These are phyloP conservation scores for Paracanthobrama guichenoti DNA, from an alignment of 2,113 vertebrate genomes.

Conservation along the genomic window DNA sequence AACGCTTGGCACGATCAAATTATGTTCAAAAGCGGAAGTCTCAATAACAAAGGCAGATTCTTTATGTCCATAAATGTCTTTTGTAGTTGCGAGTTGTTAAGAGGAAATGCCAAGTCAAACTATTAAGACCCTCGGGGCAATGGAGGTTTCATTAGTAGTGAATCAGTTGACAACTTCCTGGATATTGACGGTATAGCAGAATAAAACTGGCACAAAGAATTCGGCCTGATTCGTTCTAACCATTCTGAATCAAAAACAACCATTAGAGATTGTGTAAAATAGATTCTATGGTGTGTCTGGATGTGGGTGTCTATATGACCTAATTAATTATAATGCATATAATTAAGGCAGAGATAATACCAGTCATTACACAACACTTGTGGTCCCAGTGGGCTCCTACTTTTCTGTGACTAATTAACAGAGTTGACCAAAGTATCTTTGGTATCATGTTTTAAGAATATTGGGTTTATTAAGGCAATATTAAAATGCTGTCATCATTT, in stretches of 20 bases:
- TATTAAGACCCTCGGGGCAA: neutral
- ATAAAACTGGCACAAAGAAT: neutral
- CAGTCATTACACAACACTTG: neutral
- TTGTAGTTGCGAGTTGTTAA: neutral
- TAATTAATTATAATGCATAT: neutral
- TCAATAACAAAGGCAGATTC: slow-evolving; percentile 51
- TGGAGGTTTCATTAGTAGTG: neutral
- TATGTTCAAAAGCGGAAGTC: slow-evolving; percentile 5
- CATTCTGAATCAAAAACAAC: neutral
- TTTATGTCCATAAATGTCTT: neutral
- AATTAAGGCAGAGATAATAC: neutral
- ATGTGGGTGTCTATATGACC: neutral
- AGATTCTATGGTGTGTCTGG: neutral
- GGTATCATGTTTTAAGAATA: neutral
- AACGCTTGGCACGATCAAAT: slow-evolving; percentile 10
- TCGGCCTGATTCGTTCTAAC: neutral
- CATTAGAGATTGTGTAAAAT: neutral
- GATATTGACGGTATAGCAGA: neutral
- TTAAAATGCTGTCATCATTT: neutral
- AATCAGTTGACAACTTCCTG: neutral
- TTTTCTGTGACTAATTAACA: neutral
- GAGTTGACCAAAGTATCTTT: neutral
- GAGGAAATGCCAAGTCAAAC: neutral
- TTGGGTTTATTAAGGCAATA: neutral
- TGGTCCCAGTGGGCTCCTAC: neutral